Conservation (phyloP, 2,888 invertebrate genomes). For the Dilophus febrilis region DNA sequence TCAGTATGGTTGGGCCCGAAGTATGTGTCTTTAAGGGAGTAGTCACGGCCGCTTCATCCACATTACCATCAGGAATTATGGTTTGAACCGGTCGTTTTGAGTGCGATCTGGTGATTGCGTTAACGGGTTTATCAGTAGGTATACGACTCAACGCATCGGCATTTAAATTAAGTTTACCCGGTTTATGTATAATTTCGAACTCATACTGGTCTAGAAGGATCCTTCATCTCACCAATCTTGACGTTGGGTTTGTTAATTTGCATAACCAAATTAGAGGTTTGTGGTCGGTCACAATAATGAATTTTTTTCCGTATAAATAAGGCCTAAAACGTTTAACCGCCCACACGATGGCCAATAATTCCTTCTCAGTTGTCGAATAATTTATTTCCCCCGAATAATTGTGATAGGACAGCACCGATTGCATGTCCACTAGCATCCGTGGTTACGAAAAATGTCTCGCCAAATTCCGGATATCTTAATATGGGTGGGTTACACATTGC, state of each 20-base stretch:
- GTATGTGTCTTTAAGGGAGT: no score
- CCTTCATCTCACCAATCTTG: conserved; percentile 2
- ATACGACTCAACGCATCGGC: conserved; percentile 4
- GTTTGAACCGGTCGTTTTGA: no score
- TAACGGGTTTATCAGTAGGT: no score
- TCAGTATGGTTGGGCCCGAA: no score
- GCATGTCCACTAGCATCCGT: not conserved
- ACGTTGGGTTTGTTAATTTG: not conserved
- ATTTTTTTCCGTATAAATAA: not conserved
- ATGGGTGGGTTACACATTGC: conserved; percentile 4
- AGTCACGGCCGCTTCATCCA: no score
- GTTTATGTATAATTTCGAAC: not conserved
- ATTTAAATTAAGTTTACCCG: not conserved
- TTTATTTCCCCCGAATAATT: no score
- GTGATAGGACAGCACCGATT: no score
- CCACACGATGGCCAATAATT: no score
- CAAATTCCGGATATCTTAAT: conserved; percentile 8
- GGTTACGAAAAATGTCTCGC: not conserved
- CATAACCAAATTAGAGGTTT: not conserved
- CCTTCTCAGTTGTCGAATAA: no score
- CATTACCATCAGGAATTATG: no score
- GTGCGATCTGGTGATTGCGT: no score
- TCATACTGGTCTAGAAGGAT: not conserved
- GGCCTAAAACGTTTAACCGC: not conserved
- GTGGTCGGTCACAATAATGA: not conserved